Evolutionary conservation across 2,797 vertebrate species (phyloP), one percentile per base, ranked within the genome.

Genomic region (Thamnophis elegans): DNA sequence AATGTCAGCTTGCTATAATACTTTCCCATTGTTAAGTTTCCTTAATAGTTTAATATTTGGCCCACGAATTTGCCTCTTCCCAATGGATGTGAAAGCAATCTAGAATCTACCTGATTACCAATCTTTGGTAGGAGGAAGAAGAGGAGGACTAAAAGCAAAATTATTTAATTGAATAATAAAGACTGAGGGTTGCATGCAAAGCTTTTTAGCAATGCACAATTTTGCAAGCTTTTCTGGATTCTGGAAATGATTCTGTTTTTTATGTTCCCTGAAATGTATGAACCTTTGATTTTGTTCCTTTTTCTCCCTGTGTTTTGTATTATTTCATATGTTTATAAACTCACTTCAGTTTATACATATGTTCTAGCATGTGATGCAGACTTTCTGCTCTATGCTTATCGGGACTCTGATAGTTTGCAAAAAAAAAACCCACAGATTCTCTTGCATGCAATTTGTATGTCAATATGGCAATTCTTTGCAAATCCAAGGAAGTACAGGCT

Each of bases 281-380:
- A 28, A 65, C 51, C 51, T 47, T 22, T 25, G 28, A 25, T 36
- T 32, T 12, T 82, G 4, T 47, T 10, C 47, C 22, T 82, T 47
- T 78, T 78, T 78, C 36, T 42, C 36, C 25, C 9, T 47, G 42
- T 26, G 42, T 82, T 22, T 47, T 73, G 85, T 93, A 90, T 73
- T 3, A 22, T 73, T 90, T 32, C 91, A 90, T 95, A 94, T 94
- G 96, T 95, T 95, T 95, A 62, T 93, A 88, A 86, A 92, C 51
- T 56, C 0, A 0, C 10, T n/a, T 16, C 0, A 51, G 91, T 91
- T 32, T 93, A 95, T 95, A 93, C 95, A 93, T 95, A 95, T 91
- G 62, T 92, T 91, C 89, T 85, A n/a, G 73, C 6, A 90, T 91
- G 95, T 13, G 93, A 92, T 93, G 55, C 85, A 4, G 94, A 90